These are phyloP conservation scores for Acomys russatus DNA, from an alignment of 2,797 vertebrate species.

Conservation along the genomic window DNA sequence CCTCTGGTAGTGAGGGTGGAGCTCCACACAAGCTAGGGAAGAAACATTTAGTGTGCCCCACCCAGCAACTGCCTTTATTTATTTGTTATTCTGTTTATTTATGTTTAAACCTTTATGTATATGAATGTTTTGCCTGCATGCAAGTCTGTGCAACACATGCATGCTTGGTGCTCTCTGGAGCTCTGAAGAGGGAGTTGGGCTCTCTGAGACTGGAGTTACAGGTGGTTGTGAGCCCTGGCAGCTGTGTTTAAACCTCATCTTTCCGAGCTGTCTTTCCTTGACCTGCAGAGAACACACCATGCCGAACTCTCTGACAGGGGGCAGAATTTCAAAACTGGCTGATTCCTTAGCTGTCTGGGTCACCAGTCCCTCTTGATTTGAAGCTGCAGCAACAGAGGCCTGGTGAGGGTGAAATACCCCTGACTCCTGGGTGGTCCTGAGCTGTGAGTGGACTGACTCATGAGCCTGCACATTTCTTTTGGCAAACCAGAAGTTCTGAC, in stretches of 20 bases:
- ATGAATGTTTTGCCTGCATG: not conserved
- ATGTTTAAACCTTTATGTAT: not conserved
- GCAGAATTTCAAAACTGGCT: not conserved
- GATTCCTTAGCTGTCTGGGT: not conserved
- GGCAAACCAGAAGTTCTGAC: not conserved
- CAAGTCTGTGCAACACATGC: not conserved
- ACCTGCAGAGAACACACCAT: not conserved
- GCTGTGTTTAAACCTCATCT: not conserved
- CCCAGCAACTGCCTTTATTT: not conserved
- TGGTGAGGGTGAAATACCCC: not conserved
- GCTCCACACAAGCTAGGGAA: not conserved
- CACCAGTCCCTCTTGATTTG: not conserved
- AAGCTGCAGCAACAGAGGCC: not conserved
- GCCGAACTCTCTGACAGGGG: not conserved
- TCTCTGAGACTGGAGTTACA: not conserved
- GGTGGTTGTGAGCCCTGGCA: not conserved
- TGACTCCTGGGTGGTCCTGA: not conserved
- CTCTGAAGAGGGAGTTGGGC: not conserved
- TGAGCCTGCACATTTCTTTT: not conserved
- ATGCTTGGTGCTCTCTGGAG: not conserved
- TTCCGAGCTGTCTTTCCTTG: not conserved
- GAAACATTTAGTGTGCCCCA: not conserved
- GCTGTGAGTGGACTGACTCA: not conserved
- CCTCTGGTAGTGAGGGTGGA: not conserved
- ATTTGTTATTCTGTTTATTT: not conserved